These are phyloP conservation scores for Priocnemis perturbator DNA, from an alignment of 2,888 invertebrate genomes.

Conservation along the genomic window DNA sequence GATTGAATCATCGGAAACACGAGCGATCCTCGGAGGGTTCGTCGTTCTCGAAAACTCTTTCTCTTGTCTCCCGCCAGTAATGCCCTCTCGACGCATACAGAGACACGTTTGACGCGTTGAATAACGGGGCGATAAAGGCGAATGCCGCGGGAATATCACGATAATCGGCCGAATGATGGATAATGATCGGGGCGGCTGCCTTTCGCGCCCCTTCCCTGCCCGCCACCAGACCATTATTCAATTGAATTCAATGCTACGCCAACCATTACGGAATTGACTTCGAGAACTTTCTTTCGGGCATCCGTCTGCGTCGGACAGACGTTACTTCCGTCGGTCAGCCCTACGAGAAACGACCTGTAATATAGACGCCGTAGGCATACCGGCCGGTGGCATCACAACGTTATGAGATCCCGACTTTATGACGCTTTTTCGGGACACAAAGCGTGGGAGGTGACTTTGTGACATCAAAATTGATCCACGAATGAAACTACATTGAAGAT, in stretches of 20 bases:
- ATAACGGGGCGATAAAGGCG: constrained; percentile 62
- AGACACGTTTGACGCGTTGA: constrained; percentile 42
- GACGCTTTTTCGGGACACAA: too few relatives aligned
- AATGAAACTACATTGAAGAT: too few relatives aligned
- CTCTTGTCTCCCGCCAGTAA: too few relatives aligned
- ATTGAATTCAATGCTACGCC: constrained; percentile 75
- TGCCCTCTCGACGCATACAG: too few relatives aligned
- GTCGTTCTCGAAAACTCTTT: too few relatives aligned
- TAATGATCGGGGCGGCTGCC: constrained; percentile 72
- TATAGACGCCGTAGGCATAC: neutral
- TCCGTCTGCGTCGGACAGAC: constrained; percentile 66
- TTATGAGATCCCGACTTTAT: neutral
- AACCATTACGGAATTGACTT: constrained; percentile 74
- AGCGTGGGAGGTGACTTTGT: too few relatives aligned
- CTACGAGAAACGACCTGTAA: constrained; percentile 41
- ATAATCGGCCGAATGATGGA: constrained; percentile 69
- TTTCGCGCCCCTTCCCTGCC: constrained; percentile 58
- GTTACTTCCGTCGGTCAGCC: constrained; percentile 54
- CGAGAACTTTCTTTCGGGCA: constrained; percentile 75
- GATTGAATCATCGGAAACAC: too few relatives aligned
- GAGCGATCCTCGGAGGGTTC: too few relatives aligned
- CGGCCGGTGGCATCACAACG: neutral
- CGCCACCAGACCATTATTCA: constrained; percentile 69
- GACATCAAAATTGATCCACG: too few relatives aligned
- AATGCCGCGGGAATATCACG: constrained; percentile 67